These are phyloP conservation scores for Phorcus lineatus DNA, from an alignment of 2,888 invertebrate genomes.

Conservation along the genomic window DNA sequence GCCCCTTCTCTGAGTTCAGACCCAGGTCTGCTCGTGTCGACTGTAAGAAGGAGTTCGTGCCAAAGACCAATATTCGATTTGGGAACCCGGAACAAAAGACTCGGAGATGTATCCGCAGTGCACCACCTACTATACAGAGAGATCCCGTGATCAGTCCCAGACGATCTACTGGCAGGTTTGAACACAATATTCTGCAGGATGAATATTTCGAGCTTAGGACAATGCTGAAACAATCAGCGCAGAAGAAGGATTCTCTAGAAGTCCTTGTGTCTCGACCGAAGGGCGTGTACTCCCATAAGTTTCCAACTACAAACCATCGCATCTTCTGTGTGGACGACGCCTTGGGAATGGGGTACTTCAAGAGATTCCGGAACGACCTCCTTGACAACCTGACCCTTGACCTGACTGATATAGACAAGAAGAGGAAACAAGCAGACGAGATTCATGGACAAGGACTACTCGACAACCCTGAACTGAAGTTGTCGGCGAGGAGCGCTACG, in stretches of 20 bases:
- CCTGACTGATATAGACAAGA: background rate
- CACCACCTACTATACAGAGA: background rate
- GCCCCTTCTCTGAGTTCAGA: background rate
- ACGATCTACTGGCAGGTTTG: background rate
- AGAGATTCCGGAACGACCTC: background rate
- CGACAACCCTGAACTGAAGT: background rate
- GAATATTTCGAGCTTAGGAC: background rate
- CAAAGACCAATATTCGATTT: background rate
- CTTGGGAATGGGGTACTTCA: background rate
- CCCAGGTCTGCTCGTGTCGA: background rate
- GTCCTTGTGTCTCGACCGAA: background rate
- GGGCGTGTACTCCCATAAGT: background rate
- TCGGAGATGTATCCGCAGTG: background rate
- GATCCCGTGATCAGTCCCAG: background rate
- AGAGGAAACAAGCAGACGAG: background rate
- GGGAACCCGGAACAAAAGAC: background rate
- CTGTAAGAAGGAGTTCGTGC: slow-evolving; percentile 3
- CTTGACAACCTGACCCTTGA: background rate
- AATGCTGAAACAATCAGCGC: background rate
- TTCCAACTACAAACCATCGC: background rate
- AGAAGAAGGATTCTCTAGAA: background rate
- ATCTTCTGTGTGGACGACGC: background rate
- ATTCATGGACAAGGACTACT: background rate
- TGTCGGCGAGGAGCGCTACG: background rate
- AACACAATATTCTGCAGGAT: background rate